Percentiles rank a stretch among this genome's conserved stretches.
These are phyloP conservation scores for Temnothorax unifasciatus DNA, from an alignment of 2,888 invertebrate species.

Conservation along the genomic window DNA sequence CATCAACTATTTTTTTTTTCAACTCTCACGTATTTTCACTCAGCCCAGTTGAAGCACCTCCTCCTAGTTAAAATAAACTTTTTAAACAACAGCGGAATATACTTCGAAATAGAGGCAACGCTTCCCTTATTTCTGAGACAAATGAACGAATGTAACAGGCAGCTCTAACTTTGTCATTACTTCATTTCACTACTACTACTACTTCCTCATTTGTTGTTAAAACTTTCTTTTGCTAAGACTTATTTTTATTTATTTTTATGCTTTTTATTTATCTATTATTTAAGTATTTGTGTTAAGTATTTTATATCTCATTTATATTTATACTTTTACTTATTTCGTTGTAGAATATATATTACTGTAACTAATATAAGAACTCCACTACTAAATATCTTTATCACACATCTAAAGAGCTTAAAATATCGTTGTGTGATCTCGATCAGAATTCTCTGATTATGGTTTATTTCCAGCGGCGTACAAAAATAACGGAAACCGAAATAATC, in stretches of 20 bases:
- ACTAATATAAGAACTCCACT: background rate
- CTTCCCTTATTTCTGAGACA: background rate
- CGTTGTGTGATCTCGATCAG: background rate
- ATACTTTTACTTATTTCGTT: background rate
- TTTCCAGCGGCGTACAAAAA: constrained; percentile 19
- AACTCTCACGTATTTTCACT: background rate
- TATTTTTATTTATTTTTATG: background rate
- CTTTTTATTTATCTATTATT: background rate
- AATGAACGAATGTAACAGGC: background rate
- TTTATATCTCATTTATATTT: background rate
- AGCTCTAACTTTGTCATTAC: background rate
- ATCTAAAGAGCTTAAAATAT: constrained; percentile 7
- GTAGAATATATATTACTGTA: background rate
- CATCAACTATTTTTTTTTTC: constrained; percentile 25
- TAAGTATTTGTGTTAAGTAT: background rate
- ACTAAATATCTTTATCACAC: background rate
- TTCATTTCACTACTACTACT: background rate
- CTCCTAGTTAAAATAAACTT: background rate
- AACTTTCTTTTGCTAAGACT: background rate
- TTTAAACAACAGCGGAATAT: background rate
- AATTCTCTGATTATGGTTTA: constrained; percentile 29
- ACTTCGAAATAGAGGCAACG: background rate
- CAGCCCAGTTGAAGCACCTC: background rate
- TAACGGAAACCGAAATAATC: constrained; percentile 52
- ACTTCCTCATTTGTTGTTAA: background rate